Evolutionary conservation across 1,140 invertebrate genomes (phyloP).

Genomic region (Lithobius niger): DNA sequence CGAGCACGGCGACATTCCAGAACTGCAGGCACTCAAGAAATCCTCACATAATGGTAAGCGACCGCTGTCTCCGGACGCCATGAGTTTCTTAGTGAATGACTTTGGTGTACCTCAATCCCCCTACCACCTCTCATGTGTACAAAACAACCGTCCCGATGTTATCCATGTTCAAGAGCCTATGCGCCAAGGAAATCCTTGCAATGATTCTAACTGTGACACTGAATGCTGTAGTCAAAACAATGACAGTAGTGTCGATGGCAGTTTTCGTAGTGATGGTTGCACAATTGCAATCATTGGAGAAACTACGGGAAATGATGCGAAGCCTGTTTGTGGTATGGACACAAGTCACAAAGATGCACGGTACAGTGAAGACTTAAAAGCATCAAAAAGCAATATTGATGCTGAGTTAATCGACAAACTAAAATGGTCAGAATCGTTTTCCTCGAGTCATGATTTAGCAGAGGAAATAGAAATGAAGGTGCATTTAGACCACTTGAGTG

Average conservation of each 20-base stretch:
- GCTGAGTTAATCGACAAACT: neutral
- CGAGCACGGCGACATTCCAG: too few relatives aligned
- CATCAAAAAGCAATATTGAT: neutral
- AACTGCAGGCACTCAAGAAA: too few relatives aligned
- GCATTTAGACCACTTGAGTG: conserved; percentile 1
- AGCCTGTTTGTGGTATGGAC: too few relatives aligned
- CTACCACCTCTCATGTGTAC: neutral
- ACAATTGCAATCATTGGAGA: too few relatives aligned
- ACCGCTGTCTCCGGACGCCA: neutral
- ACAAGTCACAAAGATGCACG: too few relatives aligned
- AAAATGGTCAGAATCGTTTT: neutral
- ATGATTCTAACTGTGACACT: too few relatives aligned
- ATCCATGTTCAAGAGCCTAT: neutral
- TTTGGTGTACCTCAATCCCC: neutral
- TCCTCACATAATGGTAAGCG: too few relatives aligned
- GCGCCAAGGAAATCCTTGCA: too few relatives aligned
- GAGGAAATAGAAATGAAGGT: conserved; percentile 3
- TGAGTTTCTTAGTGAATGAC: conserved; percentile 2
- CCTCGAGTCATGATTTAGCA: neutral
- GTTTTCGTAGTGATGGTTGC: too few relatives aligned
- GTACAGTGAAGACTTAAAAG: neutral
- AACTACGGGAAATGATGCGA: too few relatives aligned
- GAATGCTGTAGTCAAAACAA: neutral
- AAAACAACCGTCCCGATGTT: neutral
- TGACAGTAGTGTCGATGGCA: too few relatives aligned